Percentiles rank a stretch among this genome's conserved stretches.
Evolutionary conservation across 2,888 invertebrate genomes (phyloP).

Genomic region (Nipponacmea schrenckii): DNA sequence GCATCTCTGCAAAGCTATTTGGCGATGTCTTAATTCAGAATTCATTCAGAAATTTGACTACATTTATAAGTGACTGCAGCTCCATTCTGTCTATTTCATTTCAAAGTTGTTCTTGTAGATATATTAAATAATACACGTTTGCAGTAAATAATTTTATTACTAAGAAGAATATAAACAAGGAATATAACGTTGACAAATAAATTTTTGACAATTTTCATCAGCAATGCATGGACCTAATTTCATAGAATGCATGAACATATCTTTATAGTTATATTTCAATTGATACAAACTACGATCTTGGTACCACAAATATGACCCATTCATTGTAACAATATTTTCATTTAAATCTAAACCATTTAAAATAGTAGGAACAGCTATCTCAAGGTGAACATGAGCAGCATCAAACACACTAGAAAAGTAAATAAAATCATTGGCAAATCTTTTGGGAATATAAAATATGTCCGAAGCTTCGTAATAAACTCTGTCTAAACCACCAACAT

Average conservation of each 20-base stretch:
- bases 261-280: slow-evolving; percentile 2
- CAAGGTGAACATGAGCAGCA: slow-evolving; percentile 9
- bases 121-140: too few species aligned
- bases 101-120: too few species aligned
- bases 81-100: too few species aligned
- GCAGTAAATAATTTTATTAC: not conserved
- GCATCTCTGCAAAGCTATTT: too few species aligned
- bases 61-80: too few species aligned
- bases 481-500: slow-evolving; percentile 5
- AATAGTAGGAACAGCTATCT: slow-evolving; percentile 20
- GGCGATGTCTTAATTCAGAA: too few species aligned
- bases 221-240: slow-evolving; percentile 9
- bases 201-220: not conserved
- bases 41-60: too few species aligned
- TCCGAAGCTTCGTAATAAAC: slow-evolving; percentile 21
- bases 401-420: not conserved
- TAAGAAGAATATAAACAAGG: slow-evolving; percentile 11
- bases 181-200: slow-evolving; percentile 13
- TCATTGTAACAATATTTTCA: slow-evolving; percentile 11
- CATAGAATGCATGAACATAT: slow-evolving; percentile 11
- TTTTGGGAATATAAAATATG: slow-evolving; percentile 15
- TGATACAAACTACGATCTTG: slow-evolving; percentile 2
- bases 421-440: not conserved
- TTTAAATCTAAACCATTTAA: slow-evolving; percentile 16
- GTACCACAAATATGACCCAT: slow-evolving; percentile 19